phyloP scores from a whole-genome alignment of 2,888 invertebrate species.

The Pecten maximus region DNA sequence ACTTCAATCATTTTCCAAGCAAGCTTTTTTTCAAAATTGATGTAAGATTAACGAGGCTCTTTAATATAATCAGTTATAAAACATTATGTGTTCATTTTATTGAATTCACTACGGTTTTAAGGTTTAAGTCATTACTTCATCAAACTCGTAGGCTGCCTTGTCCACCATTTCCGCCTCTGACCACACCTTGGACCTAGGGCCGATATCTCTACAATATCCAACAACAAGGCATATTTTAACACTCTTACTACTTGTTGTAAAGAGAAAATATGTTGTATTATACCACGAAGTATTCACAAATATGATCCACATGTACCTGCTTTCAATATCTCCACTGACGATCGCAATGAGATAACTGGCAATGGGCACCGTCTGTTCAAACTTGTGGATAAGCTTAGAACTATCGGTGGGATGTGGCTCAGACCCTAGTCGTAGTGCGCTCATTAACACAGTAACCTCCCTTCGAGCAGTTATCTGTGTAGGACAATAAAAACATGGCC shows the following conservation, averaged over 20 bases:
- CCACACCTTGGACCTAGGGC: constrained; percentile 94
- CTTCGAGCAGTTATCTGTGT: constrained; percentile 88
- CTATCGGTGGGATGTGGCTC: constrained; percentile 58
- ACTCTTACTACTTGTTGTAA: too few species aligned
- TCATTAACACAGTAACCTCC: constrained; percentile 93
- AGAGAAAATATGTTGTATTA: too few species aligned
- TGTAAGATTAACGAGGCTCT: too few species aligned
- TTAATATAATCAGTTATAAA: too few species aligned
- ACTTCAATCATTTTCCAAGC: too few species aligned
- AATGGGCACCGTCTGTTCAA: constrained; percentile 88
- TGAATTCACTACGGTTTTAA: too few species aligned
- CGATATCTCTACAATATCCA: constrained; percentile 85
- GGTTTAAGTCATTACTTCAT: too few species aligned
- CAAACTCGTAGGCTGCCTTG: constrained; percentile 93
- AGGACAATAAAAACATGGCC: background rate
- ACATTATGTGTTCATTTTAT: too few species aligned
- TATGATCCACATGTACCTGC: constrained; percentile 65
- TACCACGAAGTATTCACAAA: too few species aligned
- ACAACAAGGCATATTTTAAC: too few species aligned
- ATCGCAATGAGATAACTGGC: constrained; percentile 95
- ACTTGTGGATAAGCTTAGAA: constrained; percentile 85
- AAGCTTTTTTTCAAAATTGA: too few species aligned
- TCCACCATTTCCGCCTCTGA: constrained; percentile 93
- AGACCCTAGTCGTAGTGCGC: constrained; percentile 87
- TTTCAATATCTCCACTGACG: constrained; percentile 90